A percentile compares a stretch with the other conserved stretches of the same genome.
Evolutionary conservation across 1,140 invertebrate genomes (phyloP).

Genomic region (Himalopsyche phryganea): DNA sequence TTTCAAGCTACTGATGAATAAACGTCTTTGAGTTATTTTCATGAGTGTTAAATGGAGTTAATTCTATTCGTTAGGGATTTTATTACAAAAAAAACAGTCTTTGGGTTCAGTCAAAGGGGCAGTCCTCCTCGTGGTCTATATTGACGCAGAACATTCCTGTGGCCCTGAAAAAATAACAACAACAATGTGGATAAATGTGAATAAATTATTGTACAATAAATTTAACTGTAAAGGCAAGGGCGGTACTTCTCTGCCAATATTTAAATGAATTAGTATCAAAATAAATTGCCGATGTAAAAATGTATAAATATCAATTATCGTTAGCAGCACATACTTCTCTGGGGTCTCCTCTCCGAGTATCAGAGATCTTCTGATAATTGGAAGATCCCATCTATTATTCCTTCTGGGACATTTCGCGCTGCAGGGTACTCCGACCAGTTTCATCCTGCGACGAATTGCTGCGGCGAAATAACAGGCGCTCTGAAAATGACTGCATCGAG

Average conservation of each 20-base stretch:
- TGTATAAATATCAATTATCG: too few species aligned
- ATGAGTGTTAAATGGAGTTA: too few species aligned
- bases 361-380: constrained; percentile 44
- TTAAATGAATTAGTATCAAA: too few species aligned
- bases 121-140: constrained; percentile 55
- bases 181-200: too few species aligned
- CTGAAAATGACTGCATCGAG: constrained; percentile 65
- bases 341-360: constrained; percentile 61
- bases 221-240: too few species aligned
- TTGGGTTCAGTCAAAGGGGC: constrained; percentile 53
- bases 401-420: constrained; percentile 54
- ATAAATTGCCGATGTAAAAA: too few species aligned
- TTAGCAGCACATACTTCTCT: constrained; percentile 56
- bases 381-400: constrained; percentile 45
- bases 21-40: too few species aligned
- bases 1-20: too few species aligned
- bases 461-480: constrained; percentile 64
- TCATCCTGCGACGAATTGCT: constrained; percentile 51
- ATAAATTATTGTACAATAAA: too few species aligned
- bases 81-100: too few species aligned
- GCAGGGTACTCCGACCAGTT: constrained; percentile 58
- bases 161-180: constrained; percentile 48
- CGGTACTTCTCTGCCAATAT: too few species aligned
- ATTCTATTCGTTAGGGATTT: too few species aligned
- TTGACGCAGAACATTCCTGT: constrained; percentile 60